Base-by-base conservation (phyloP, 2,797 vertebrate species). In the Bovichtus variegatus region DNA sequence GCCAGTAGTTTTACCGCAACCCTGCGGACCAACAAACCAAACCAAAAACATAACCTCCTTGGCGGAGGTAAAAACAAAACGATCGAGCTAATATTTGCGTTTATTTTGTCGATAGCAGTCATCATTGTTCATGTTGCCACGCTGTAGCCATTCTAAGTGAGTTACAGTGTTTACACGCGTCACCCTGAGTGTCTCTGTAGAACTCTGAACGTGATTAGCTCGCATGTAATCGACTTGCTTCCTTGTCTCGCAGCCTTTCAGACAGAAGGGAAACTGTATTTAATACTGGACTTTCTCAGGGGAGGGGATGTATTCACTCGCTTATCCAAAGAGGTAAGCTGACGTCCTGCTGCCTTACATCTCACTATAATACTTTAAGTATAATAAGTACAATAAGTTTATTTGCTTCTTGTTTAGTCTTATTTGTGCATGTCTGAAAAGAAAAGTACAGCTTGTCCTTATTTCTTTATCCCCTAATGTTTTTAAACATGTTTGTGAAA, bases 241-340 rank as follows among this genome's bases (percentile, higher is more conserved):
- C 23, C 23, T 75, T 79, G 57, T 61, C 36, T 88, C 34, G 0
- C 89, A 99, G 98, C 98, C 94, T 99, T 99, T 97, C 97, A 99
- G 95, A 99, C 98, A 80, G 98, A 99, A 97, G 98, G 98, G 94
- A 99, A 99, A 95, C 96, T 99, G 81, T 99, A 99, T 96, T 97
- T 99, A 96, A 99, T 99, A 95, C 82, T 99, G 97, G 97, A 99
- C 96, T 99, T 99, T 97, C 98, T 99, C 97, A 99, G 97, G 96
- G 98, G 98, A 95, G 98, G 98, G 93, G 98, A 99, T 95, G 97
- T 99, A 87, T 99, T 99, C 96, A 99, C 98, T 81, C 97, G 98
- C 94, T 97, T 99, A 97, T 99, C 98, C 96, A 99, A 99, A 98
- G 98, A 98, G 97, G 98, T 99, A 96, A 96, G 96, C 93, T 85